These are phyloP conservation scores for Apteryx mantelli DNA, from an alignment of 2,113 vertebrate genomes.

Conservation along the genomic window DNA sequence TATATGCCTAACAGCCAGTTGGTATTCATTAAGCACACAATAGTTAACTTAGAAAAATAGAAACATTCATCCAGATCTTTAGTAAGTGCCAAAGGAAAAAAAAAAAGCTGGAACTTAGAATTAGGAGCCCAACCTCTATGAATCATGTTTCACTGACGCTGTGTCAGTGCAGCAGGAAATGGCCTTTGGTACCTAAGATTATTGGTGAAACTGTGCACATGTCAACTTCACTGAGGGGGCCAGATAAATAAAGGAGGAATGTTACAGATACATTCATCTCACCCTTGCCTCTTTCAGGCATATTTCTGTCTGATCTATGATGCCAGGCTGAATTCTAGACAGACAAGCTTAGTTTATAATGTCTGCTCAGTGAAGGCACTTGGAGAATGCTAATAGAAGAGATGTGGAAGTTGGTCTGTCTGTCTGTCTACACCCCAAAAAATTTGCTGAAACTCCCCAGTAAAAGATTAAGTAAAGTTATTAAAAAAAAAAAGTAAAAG, in stretches of 20 bases:
- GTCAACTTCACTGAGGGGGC: not conserved
- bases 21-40: not conserved
- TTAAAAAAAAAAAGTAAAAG: too few species aligned
- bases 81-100: not conserved
- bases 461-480: not conserved
- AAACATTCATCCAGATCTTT: not conserved
- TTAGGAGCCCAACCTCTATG: not conserved
- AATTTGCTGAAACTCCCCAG: not conserved
- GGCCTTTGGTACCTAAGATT: constrained; percentile 35
- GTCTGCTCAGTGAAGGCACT: not conserved
- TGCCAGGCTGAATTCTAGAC: not conserved
- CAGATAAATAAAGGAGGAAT: not conserved
- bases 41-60: not conserved
- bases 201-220: not conserved
- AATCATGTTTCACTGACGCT: not conserved
- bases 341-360: not conserved
- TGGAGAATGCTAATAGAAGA: not conserved
- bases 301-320: not conserved
- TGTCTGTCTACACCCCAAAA: not conserved
- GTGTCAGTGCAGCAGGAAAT: not conserved
- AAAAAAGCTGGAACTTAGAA: not conserved
- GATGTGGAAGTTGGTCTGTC: not conserved
- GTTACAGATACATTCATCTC: not conserved
- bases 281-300: not conserved
- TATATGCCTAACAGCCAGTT: not conserved